phyloP scores from a whole-genome alignment of 2,113 vertebrate genomes.

The Actinemys pallida region DNA sequence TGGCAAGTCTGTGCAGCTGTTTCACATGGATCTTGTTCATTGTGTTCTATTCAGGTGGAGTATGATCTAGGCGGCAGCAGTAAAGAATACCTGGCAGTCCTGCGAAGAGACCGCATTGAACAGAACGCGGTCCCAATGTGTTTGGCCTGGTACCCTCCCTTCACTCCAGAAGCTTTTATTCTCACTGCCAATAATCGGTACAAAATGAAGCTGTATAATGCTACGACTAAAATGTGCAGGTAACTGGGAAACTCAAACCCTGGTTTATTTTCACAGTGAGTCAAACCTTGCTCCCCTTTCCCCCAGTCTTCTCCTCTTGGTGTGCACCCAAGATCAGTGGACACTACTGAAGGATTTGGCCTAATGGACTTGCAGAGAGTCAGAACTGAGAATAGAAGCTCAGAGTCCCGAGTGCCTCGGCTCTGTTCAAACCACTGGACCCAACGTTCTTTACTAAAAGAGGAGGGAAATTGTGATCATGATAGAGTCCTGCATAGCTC shows the following conservation, averaged over 20 bases:
- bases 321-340: not conserved
- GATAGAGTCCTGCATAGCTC: not conserved
- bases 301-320: not conserved
- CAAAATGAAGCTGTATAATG: conserved; percentile 94
- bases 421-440: not conserved
- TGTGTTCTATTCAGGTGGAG: conserved; percentile 85
- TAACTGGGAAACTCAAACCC: conserved; percentile 39
- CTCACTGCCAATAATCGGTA: conserved; percentile 86
- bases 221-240: conserved; percentile 93
- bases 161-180: conserved; percentile 88
- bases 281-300: not conserved
- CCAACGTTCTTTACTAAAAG: not conserved
- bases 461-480: not conserved
- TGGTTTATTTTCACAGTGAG: not conserved
- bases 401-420: not conserved
- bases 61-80: conserved; percentile 86
- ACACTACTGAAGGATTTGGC: not conserved
- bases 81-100: conserved; percentile 79
- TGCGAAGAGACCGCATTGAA: conserved; percentile 83
- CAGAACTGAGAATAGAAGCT: not conserved
- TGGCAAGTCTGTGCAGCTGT: not conserved
- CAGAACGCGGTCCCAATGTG: conserved; percentile 86
- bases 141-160: conserved; percentile 91
- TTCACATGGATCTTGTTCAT: not conserved
- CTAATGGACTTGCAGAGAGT: not conserved